phyloP scores from a whole-genome alignment of 1,140 invertebrate genomes.

The Gonatopus flavifemur region DNA sequence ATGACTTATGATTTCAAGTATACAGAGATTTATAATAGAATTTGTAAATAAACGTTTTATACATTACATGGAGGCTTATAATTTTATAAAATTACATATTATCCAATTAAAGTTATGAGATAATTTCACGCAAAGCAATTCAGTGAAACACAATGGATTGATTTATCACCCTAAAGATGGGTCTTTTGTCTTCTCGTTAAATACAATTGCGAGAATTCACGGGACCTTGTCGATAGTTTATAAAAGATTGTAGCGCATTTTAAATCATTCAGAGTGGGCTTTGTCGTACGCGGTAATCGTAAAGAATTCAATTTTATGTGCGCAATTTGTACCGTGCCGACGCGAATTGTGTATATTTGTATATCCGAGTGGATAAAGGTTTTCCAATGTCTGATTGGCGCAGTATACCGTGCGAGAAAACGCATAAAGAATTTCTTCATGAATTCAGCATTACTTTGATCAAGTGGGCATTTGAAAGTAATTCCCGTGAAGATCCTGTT shows the following conservation, averaged over 20 bases:
- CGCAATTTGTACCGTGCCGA: no score
- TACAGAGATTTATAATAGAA: not conserved
- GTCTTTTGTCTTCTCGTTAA: constrained; percentile 23
- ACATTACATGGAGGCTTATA: not conserved
- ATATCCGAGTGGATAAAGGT: no score
- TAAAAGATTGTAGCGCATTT: constrained; percentile 9
- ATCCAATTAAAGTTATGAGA: not conserved
- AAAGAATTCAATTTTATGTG: not conserved
- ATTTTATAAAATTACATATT: not conserved
- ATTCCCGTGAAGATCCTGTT: constrained; percentile 42
- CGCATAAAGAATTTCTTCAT: constrained; percentile 45
- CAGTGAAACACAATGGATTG: not conserved
- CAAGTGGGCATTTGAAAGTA: constrained; percentile 45
- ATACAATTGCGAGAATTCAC: constrained; percentile 17
- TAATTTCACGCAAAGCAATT: not conserved
- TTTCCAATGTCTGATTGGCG: constrained; percentile 27
- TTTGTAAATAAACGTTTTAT: not conserved
- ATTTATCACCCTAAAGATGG: constrained; percentile 5
- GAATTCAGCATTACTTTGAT: constrained; percentile 41
- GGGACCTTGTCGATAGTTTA: constrained; percentile 20
- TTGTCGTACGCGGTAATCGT: not conserved
- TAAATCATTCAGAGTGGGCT: constrained; percentile 8
- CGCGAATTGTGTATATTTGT: no score
- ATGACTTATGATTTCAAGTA: constrained; percentile 1
- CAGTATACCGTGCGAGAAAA: constrained; percentile 35